These are phyloP conservation scores for Acyrthosiphon pisum DNA, from an alignment of 1,140 invertebrate genomes.

Conservation along the genomic window DNA sequence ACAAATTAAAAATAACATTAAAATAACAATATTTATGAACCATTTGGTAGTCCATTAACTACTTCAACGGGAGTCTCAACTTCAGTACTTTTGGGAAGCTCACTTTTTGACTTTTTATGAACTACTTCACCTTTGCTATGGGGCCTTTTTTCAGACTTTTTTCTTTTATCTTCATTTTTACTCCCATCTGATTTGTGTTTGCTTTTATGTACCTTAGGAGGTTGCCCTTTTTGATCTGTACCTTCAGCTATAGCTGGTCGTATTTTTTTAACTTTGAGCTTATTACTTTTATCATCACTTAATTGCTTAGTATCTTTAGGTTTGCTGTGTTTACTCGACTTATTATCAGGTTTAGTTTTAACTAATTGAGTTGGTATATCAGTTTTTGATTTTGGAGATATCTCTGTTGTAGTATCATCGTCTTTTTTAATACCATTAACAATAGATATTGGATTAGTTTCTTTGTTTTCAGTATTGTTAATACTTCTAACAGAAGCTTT, in stretches of 20 bases:
- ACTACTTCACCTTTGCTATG: constrained; percentile 16
- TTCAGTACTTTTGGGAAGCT: constrained; percentile 21
- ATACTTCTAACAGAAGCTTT: constrained; percentile 67
- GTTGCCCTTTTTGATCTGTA: not conserved
- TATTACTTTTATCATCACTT: not conserved
- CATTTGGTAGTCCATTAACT: constrained; percentile 36
- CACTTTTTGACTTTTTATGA: constrained; percentile 43
- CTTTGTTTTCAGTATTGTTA: constrained; percentile 21
- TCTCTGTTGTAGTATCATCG: not conserved
- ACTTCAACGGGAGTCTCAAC: not conserved
- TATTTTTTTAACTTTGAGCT: constrained; percentile 16
- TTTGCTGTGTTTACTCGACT: constrained; percentile 23
- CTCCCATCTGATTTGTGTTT: constrained; percentile 22
- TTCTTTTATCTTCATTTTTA: constrained; percentile 27
- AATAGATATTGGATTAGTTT: constrained; percentile 8
- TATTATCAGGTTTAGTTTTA: not conserved
- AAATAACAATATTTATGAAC: constrained; percentile 46
- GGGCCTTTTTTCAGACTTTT: constrained; percentile 38
- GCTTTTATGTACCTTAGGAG: not conserved
- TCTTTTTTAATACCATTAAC: constrained; percentile 29
- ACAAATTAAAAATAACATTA: constrained; percentile 29
- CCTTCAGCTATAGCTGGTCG: not conserved
- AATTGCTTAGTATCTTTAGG: not conserved
- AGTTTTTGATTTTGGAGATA: not conserved
- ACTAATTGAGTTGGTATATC: not conserved